These are phyloP conservation scores for Drosophila algonquin DNA, from an alignment of 2,888 invertebrate genomes.

Conservation along the genomic window DNA sequence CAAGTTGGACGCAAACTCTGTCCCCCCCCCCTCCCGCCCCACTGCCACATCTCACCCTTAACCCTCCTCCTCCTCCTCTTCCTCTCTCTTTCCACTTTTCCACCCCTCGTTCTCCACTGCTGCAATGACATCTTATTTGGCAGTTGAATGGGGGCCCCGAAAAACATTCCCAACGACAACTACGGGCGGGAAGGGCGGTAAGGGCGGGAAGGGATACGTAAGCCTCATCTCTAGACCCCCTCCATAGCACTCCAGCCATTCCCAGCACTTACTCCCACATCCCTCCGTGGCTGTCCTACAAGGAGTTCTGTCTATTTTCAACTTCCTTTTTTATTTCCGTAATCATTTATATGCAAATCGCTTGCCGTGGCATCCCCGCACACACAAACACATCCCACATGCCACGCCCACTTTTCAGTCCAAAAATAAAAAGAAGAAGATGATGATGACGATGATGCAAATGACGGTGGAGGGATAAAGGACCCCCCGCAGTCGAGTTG, in stretches of 20 bases:
- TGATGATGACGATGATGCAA: background rate
- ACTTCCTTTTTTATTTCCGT: constrained; percentile 80
- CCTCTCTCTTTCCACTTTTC: too few relatives aligned
- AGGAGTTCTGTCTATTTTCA: constrained; percentile 67
- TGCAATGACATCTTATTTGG: constrained; percentile 69
- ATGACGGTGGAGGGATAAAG: constrained; percentile 1
- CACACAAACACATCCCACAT: constrained; percentile 29
- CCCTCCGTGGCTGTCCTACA: background rate
- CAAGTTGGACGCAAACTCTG: constrained; percentile 12
- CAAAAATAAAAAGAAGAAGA: background rate
- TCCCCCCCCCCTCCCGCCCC: background rate
- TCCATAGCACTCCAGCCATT: background rate
- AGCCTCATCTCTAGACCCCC: background rate
- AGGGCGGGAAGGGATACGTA: background rate
- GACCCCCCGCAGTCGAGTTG: constrained; percentile 44
- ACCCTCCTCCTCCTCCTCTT: background rate
- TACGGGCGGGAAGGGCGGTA: too few relatives aligned
- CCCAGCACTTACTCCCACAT: background rate
- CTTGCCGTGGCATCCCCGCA: constrained; percentile 53
- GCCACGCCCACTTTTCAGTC: constrained; percentile 30
- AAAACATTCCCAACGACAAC: constrained; percentile 26
- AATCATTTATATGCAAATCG: constrained; percentile 80
- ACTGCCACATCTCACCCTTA: background rate
- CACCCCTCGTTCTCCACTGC: constrained; percentile 7
- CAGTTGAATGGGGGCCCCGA: constrained; percentile 21